Evolutionary conservation across 2,113 vertebrate genomes (phyloP), one percentile per base, ranked within the genome.

Genomic region (Meles meles): DNA sequence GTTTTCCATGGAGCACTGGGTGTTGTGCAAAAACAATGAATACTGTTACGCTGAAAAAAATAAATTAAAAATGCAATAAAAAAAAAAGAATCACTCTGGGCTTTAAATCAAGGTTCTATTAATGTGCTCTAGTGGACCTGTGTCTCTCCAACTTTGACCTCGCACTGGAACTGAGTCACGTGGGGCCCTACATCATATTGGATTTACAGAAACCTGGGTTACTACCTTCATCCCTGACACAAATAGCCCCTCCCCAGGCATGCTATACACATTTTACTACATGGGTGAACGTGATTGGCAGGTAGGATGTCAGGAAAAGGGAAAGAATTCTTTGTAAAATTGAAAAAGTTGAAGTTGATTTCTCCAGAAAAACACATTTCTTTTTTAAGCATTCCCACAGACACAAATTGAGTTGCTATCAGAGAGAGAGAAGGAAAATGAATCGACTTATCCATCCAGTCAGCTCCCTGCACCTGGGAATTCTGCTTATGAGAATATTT

Each of bases 311-410:
- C 7, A 57, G 37, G n/a, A 18, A 72, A 39, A 93, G 31, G 20
- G 79, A 37, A 89, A 49, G 27, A 18, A n/a, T 85, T 3, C 0
- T 55, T 42, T 93, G 81, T 20, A 82, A 37, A 90, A n/a, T 17
- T 20, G 34, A 84, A 81, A 17, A 47, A 81, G 44, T 82, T 76
- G 25, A 85, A 81, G 17, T 84, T 90, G 17, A 67, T 92, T 82
- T 76, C 90, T 61, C 20, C 11, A 74, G 93, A 47, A 80, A 65
- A 49, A n/a, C 27, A 63, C 6, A 31, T 90, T 80, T 91, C 27
- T 80, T 80, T 93, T 42, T 44, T 31, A 47, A 37, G 27, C 17
- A 29, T 88, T 63, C 23, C 7, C 47, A 57, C 88, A 88, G 34
- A 84, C 57, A 34, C 25, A 67, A 6, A 31, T 4, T 0, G 37